These are phyloP conservation scores for Allobates femoralis DNA, from an alignment of 2,797 vertebrate genomes.

Conservation along the genomic window DNA sequence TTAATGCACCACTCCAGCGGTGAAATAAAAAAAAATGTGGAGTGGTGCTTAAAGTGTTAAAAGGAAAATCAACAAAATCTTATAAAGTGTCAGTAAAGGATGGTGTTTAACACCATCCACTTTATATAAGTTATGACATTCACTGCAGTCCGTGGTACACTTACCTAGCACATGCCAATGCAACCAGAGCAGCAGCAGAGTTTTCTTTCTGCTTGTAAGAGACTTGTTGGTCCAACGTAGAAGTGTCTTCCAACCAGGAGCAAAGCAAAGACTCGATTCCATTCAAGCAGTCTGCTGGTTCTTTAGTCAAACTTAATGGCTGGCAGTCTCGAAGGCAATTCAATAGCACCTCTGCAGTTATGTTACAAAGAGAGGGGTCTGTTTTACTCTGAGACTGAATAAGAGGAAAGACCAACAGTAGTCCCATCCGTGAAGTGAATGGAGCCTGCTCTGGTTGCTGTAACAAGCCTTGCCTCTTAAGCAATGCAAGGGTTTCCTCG, in stretches of 20 bases:
- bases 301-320: slow-evolving; percentile 97
- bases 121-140: neutral
- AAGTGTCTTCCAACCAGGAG: slow-evolving; percentile 93
- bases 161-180: slow-evolving; percentile 96
- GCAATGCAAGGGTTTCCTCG: slow-evolving; percentile 91
- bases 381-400: slow-evolving; percentile 96
- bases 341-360: slow-evolving; percentile 96
- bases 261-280: slow-evolving; percentile 94
- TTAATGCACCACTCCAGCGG: too few relatives aligned
- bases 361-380: slow-evolving; percentile 94
- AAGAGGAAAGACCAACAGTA: slow-evolving; percentile 96
- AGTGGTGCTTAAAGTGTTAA: too few relatives aligned
- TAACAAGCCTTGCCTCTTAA: slow-evolving; percentile 93
- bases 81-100: too few relatives aligned
- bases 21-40: too few relatives aligned
- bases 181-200: slow-evolving; percentile 95
- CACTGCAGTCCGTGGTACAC: slow-evolving; percentile 50
- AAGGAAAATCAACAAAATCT: too few relatives aligned
- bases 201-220: slow-evolving; percentile 94
- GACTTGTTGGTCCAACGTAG: slow-evolving; percentile 79
- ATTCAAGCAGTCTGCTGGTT: slow-evolving; percentile 95
- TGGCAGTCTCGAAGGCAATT: slow-evolving; percentile 97
- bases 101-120: neutral
- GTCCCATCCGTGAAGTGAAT: slow-evolving; percentile 94
- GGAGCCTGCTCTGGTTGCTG: slow-evolving; percentile 96